phyloP scores from a whole-genome alignment of 1,140 invertebrate genomes.

The Lanistes nyassanus region DNA sequence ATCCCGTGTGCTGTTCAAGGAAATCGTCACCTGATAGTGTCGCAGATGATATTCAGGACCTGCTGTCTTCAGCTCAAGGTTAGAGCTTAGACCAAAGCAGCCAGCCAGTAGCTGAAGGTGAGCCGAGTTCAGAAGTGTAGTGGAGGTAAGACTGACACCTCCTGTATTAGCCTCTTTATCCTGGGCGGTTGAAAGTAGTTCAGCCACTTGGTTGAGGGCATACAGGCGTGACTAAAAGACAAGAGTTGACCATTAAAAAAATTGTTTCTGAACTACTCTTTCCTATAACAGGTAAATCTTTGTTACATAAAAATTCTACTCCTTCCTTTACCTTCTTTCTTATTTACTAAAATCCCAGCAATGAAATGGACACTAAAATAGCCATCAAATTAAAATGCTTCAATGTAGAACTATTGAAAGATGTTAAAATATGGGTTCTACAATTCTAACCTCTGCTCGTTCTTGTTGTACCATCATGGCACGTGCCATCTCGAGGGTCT shows the following conservation, averaged over 20 bases:
- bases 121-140: conserved; percentile 65
- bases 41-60: conserved; percentile 46
- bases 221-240: conserved; percentile 67
- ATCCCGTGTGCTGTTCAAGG: too few relatives aligned
- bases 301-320: neutral
- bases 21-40: conserved; percentile 60
- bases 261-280: neutral
- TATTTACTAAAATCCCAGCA: neutral
- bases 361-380: neutral
- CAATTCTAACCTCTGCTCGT: conserved; percentile 65
- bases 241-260: conserved; percentile 13
- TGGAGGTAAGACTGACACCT: conserved; percentile 35
- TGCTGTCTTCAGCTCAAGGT: conserved; percentile 47
- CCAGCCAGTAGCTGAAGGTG: conserved; percentile 73
- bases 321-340: too few relatives aligned
- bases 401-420: too few relatives aligned
- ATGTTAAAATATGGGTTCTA: too few relatives aligned
- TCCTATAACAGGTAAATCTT: neutral
- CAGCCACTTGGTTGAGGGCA: conserved; percentile 69
- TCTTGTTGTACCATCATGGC: conserved; percentile 68
- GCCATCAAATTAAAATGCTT: too few relatives aligned
- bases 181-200: conserved; percentile 65
- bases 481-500: conserved; percentile 54
- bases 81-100: conserved; percentile 71
- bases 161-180: conserved; percentile 42